A percentile compares a stretch with the other conserved stretches of the same genome.
phyloP scores from a whole-genome alignment of 2,888 invertebrate genomes.

The Agrotis segetum region DNA sequence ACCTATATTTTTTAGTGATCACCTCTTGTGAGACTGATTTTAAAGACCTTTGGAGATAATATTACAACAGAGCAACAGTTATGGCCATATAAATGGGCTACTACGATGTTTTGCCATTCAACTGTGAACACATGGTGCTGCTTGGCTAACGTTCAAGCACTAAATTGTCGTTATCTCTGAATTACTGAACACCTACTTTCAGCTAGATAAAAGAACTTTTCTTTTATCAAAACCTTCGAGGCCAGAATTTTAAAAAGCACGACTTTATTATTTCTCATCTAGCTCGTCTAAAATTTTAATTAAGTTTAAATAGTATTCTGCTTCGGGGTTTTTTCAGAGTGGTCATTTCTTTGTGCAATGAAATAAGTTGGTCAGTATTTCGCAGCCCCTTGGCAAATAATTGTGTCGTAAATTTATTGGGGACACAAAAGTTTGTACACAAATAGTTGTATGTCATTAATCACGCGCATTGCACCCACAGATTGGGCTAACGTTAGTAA shows the following conservation, averaged over 20 bases:
- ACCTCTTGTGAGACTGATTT: not conserved
- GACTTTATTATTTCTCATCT: constrained; percentile 1
- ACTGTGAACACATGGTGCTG: constrained; percentile 21
- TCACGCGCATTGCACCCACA: constrained; percentile 31
- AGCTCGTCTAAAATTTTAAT: constrained; percentile 3
- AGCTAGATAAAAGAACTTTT: constrained; percentile 7
- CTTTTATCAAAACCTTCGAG: not conserved
- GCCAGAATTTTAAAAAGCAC: not conserved
- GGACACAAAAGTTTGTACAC: constrained; percentile 28
- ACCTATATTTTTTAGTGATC: not conserved
- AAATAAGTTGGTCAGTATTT: not conserved
- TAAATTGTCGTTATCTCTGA: constrained; percentile 18
- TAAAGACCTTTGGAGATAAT: not conserved
- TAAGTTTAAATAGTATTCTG: constrained; percentile 10
- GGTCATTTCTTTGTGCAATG: not conserved
- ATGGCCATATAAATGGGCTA: too few species aligned
- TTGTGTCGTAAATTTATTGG: constrained; percentile 7
- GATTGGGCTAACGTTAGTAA: constrained; percentile 29
- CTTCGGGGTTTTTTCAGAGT: constrained; percentile 10
- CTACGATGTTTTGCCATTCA: not conserved
- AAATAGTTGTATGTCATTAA: constrained; percentile 51
- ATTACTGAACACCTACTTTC: constrained; percentile 12
- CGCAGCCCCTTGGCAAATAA: constrained; percentile 3
- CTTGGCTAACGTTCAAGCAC: constrained; percentile 36
- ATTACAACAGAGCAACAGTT: not conserved